Evolutionary conservation across 2,888 invertebrate genomes (phyloP).

Genomic region (Spatulosminthurus flaviceps): DNA sequence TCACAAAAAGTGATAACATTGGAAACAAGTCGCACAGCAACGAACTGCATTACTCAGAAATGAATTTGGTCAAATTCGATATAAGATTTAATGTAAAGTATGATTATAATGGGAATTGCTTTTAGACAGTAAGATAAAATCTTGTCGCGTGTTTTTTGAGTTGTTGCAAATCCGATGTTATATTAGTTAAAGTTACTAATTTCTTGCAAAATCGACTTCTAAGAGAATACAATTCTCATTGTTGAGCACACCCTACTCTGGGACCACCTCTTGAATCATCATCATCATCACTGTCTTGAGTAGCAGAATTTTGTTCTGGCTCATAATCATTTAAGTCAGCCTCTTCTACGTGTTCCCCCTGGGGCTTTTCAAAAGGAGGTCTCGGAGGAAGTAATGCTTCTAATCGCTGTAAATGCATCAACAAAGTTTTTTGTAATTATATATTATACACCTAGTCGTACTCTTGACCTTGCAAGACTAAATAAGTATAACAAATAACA

Average conservation of each 20-base stretch:
- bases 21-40: conserved; percentile 38
- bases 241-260: conserved; percentile 83
- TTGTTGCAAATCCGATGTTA: conserved; percentile 8
- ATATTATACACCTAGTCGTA: too few species aligned
- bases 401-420: conserved; percentile 71
- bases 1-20: conserved; percentile 24
- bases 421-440: too few species aligned
- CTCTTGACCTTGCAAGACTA: too few species aligned
- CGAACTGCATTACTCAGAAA: background rate
- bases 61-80: conserved; percentile 33
- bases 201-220: conserved; percentile 32
- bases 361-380: conserved; percentile 76
- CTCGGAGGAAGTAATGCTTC: conserved; percentile 80
- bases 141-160: conserved; percentile 18
- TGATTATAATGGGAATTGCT: conserved; percentile 23
- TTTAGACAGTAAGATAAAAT: conserved; percentile 33
- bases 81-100: conserved; percentile 18
- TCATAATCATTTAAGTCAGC: conserved; percentile 82
- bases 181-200: conserved; percentile 16
- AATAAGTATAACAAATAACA: too few species aligned
- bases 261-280: conserved; percentile 73
- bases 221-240: conserved; percentile 68
- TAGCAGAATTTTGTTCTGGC: conserved; percentile 67
- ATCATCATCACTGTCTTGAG: conserved; percentile 72
- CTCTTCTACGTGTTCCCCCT: conserved; percentile 85